These are phyloP conservation scores for Takifugu bimaculatus DNA, from an alignment of 2,113 vertebrate genomes.

Conservation along the genomic window DNA sequence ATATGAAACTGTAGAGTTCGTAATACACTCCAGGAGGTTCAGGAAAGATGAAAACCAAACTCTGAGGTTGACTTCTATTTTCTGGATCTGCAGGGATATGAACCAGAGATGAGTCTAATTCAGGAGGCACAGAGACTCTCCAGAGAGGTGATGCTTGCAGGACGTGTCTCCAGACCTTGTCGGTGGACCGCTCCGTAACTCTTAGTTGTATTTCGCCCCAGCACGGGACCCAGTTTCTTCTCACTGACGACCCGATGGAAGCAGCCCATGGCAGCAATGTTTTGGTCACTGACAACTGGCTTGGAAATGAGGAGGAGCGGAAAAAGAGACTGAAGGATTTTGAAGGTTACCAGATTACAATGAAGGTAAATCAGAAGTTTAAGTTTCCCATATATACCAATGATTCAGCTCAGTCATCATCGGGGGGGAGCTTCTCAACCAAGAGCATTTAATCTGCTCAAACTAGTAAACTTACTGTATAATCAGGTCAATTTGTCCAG, in stretches of 20 bases:
- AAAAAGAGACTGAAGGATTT: conserved; percentile 83
- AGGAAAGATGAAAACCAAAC: background rate
- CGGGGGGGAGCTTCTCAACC: no score
- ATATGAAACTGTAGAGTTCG: background rate
- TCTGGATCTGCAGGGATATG: conserved; percentile 79
- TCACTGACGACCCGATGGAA: conserved; percentile 86
- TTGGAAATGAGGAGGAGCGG: conserved; percentile 92
- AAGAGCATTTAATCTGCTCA: no score
- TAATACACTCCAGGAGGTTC: no score
- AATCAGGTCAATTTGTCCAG: no score
- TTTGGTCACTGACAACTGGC: conserved; percentile 92
- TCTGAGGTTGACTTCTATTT: background rate
- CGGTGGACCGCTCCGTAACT: background rate
- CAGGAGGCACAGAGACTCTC: conserved; percentile 77
- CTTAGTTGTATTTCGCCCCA: conserved; percentile 42
- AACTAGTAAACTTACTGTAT: no score
- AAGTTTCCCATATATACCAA: no score
- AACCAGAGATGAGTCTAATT: conserved; percentile 76
- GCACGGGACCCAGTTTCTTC: conserved; percentile 79
- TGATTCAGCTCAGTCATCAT: no score
- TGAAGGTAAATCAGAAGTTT: conserved; percentile 77
- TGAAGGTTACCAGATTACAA: conserved; percentile 87
- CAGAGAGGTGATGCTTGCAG: conserved; percentile 72
- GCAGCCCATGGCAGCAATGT: conserved; percentile 83
- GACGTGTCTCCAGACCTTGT: background rate